A percentile compares a stretch with the other conserved stretches of the same genome.
Evolutionary conservation across 2,888 invertebrate genomes (phyloP).

Genomic region (Trichopoda pennipes): DNA sequence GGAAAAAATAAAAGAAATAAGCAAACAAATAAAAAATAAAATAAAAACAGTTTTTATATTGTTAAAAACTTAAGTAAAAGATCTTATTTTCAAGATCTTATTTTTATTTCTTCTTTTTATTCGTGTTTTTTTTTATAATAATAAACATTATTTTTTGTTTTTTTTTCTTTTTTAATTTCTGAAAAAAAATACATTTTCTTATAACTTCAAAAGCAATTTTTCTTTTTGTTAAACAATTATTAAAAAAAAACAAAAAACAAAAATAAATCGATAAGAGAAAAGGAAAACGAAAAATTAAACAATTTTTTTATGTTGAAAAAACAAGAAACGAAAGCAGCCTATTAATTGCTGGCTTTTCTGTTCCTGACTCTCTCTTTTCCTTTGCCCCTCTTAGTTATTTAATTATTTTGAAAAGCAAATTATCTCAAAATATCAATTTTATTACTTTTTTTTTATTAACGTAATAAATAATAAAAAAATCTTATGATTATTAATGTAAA

Average conservation of each 20-base stretch:
- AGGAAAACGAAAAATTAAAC: not conserved
- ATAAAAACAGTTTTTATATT: conserved; percentile 58
- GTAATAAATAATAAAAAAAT: conserved; percentile 52
- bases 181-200: conserved; percentile 42
- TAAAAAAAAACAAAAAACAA: not conserved
- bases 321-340: not conserved
- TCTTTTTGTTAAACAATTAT: conserved; percentile 30
- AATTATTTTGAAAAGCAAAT: conserved; percentile 59
- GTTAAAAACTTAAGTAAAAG: conserved; percentile 47
- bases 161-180: conserved; percentile 26
- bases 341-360: not conserved
- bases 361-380: conserved; percentile 1
- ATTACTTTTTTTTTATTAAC: conserved; percentile 57
- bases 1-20: conserved; percentile 6
- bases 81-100: conserved; percentile 72
- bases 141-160: conserved; percentile 24
- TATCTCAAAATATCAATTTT: conserved; percentile 63
- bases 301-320: not conserved
- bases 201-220: conserved; percentile 20
- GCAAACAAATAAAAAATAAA: conserved; percentile 37
- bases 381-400: conserved; percentile 30
- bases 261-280: not conserved
- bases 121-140: conserved; percentile 31
- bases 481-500: conserved; percentile 68
- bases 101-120: conserved; percentile 39